A percentile compares a stretch with the other conserved stretches of the same genome.
Conservation (phyloP, 2,797 vertebrate species). For the Holocentrus rufus region DNA sequence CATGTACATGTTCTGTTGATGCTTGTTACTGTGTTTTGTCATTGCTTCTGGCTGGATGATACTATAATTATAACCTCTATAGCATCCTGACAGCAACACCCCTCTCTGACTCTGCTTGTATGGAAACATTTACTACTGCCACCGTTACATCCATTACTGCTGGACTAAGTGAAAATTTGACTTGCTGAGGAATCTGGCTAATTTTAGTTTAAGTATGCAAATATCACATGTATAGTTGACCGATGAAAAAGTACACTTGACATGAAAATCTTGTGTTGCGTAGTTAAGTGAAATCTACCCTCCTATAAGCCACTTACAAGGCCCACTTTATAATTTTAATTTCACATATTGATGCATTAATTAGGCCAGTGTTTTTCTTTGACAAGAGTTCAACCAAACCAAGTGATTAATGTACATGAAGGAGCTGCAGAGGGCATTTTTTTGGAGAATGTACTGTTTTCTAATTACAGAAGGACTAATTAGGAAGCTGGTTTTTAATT, state of each 20-base stretch:
- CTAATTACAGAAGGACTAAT: constrained; percentile 73
- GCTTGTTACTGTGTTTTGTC: not conserved
- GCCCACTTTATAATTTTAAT: constrained; percentile 7
- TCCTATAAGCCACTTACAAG: constrained; percentile 7
- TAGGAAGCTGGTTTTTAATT: constrained; percentile 74
- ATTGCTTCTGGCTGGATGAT: constrained; percentile 8
- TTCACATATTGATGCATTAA: constrained; percentile 19
- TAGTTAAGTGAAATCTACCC: constrained; percentile 17
- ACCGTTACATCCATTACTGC: constrained; percentile 6
- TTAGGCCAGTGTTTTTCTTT: constrained; percentile 25
- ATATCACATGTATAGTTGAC: not conserved
- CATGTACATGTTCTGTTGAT: constrained; percentile 18
- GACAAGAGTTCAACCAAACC: constrained; percentile 41
- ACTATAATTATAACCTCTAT: not conserved
- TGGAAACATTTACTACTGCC: constrained; percentile 9
- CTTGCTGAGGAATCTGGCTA: constrained; percentile 10
- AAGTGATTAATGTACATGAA: constrained; percentile 59
- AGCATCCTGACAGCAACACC: constrained; percentile 9
- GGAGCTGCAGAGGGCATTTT: not conserved
- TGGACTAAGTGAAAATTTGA: not conserved
- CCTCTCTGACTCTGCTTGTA: constrained; percentile 11
- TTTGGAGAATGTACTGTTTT: constrained; percentile 63
- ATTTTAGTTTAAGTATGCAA: not conserved
- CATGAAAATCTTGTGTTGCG: not conserved
- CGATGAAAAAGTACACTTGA: not conserved